A percentile compares a stretch with the other conserved stretches of the same genome.
Conservation (phyloP, 2,888 invertebrate genomes). For the Resseliella maxima region DNA sequence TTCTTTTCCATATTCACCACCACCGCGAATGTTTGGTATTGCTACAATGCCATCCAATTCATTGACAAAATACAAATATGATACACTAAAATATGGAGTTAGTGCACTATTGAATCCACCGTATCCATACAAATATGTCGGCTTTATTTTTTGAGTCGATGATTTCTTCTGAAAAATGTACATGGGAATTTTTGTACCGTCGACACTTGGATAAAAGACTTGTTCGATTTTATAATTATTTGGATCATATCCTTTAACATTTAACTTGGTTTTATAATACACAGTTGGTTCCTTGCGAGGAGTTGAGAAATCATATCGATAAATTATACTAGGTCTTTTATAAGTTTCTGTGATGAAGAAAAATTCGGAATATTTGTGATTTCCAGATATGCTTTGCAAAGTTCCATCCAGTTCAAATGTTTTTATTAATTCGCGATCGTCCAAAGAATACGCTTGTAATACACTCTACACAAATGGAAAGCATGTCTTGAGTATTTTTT, state of each 20-base stretch:
- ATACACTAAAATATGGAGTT: slow-evolving; percentile 89
- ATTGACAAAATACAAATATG: slow-evolving; percentile 89
- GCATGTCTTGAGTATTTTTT: no score
- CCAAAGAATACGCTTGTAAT: slow-evolving; percentile 82
- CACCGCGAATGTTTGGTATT: slow-evolving; percentile 94
- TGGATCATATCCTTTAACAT: slow-evolving; percentile 82
- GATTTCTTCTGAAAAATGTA: slow-evolving; percentile 84
- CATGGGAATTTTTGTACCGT: slow-evolving; percentile 95
- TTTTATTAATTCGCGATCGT: slow-evolving; percentile 80
- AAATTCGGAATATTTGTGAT: slow-evolving; percentile 86
- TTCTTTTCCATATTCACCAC: slow-evolving; percentile 96
- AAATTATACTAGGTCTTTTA: slow-evolving; percentile 88
- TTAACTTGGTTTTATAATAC: slow-evolving; percentile 83
- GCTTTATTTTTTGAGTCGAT: slow-evolving; percentile 71
- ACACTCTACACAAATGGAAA: slow-evolving; percentile 75
- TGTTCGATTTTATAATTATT: slow-evolving; percentile 82
- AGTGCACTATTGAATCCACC: slow-evolving; percentile 96
- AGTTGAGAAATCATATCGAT: slow-evolving; percentile 82
- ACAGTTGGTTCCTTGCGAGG: slow-evolving; percentile 74
- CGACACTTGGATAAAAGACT: slow-evolving; percentile 88
- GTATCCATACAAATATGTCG: slow-evolving; percentile 90
- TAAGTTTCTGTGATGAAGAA: slow-evolving; percentile 96
- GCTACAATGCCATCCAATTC: slow-evolving; percentile 90
- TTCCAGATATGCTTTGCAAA: slow-evolving; percentile 85
- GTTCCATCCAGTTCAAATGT: slow-evolving; percentile 87